Base-by-base conservation (phyloP, 2,797 vertebrate genomes). In the Parambassis ranga region DNA sequence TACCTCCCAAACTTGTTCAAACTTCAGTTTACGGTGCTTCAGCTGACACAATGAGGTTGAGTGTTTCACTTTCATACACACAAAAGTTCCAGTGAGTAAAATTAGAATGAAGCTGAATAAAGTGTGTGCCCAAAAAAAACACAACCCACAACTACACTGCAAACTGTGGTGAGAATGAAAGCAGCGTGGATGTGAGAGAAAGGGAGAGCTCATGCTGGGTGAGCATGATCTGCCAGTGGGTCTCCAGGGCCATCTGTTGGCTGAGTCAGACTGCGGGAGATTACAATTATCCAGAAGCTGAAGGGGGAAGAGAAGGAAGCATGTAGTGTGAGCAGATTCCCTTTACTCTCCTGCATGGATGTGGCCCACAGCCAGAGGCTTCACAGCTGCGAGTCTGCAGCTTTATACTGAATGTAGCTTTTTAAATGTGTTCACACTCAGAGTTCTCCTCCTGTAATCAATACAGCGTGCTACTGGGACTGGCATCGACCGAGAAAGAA, bases 191-290 rank as follows among this genome's bases (percentile, higher is more conserved):
- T 83, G 59, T 75, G 69, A 76, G 69, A 50, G 60, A 47, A 69
- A 76, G 69, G 50, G 60, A 47, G 69, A 48, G 39, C 66, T 78
- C 84, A 6, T 53, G 87, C 87, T 82, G 87, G 76, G 80, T 58
- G 65, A 87, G 71, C 70, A 67, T 65, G 76, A 77, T 81, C 76
- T 86, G 73, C 57, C 61, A 70, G 79, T 75, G 71, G 71, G 82
- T 83, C 86, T 87, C 83, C 82, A 47, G 86, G 73, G 87, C 87
- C 86, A 82, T 86, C 85, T 87, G 87, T 83, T 69, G 86, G 82
- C 72, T 76, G 79, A 77, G 79, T 65, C 62, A 60, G 77, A 64
- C 82, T 69, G 82, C 50, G 28, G 75, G 83, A 85, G 76, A 76
- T 73, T 62, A 80, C 75, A 84, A 74, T 85, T 72, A 87, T 81